These are phyloP conservation scores for Cottoperca gobio DNA, from an alignment of 2,797 vertebrate species.

Conservation along the genomic window DNA sequence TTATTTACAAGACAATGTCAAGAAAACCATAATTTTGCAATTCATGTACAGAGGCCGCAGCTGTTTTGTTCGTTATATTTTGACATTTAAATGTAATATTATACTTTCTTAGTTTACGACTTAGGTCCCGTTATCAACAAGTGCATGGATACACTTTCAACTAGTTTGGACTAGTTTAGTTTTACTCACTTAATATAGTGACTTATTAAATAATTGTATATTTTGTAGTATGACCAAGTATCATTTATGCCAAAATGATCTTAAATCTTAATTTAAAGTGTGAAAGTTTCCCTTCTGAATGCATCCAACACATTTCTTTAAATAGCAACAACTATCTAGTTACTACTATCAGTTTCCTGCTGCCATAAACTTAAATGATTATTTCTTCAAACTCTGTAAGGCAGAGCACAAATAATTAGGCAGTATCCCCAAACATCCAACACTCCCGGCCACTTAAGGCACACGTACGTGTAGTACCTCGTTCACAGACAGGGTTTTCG, in stretches of 20 bases:
- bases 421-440: neutral
- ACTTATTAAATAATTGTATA: neutral
- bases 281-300: neutral
- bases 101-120: neutral
- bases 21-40: neutral
- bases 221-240: neutral
- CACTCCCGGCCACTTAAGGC: neutral
- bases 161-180: neutral
- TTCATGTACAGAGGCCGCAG: too few species aligned
- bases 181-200: neutral
- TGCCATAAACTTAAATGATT: neutral
- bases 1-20: neutral
- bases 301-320: neutral
- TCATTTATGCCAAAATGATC: neutral
- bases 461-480: neutral
- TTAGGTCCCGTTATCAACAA: neutral
- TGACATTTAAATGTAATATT: neutral
- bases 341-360: neutral
- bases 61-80: too few species aligned
- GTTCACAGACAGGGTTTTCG: neutral
- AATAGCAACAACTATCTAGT: neutral
- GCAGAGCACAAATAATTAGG: neutral
- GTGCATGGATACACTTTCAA: neutral
- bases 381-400: neutral
- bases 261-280: neutral